phyloP scores from a whole-genome alignment of 2,113 vertebrate species.

The zebrafish (Danio rerio) region GRCz12tu NC_133193.1:17829001-17829500 shows the following conservation, averaged over 20 bases:
- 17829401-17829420: slow-evolving; percentile 9
- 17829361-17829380: slow-evolving; percentile 46
- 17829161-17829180: no score
- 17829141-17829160: no score
- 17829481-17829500: background rate
- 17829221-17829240: no score
- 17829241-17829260: no score
- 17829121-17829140: no score
- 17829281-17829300: slow-evolving; percentile 45
- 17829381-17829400: slow-evolving; percentile 40
- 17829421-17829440: slow-evolving; percentile 48
- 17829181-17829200: no score
- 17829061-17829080: background rate
- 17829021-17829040: no score
- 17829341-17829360: slow-evolving; percentile 42
- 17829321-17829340: slow-evolving; percentile 12
- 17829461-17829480: background rate
- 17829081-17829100: no score
- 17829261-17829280: slow-evolving; percentile 27
- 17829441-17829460: background rate
- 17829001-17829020: no score
- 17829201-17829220: no score
- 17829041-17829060: background rate
- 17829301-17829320: slow-evolving; percentile 39
- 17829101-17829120: no score